A percentile compares a stretch with the other conserved stretches of the same genome.
Conservation (phyloP, 2,113 vertebrate species). For the Rynchops niger region DNA sequence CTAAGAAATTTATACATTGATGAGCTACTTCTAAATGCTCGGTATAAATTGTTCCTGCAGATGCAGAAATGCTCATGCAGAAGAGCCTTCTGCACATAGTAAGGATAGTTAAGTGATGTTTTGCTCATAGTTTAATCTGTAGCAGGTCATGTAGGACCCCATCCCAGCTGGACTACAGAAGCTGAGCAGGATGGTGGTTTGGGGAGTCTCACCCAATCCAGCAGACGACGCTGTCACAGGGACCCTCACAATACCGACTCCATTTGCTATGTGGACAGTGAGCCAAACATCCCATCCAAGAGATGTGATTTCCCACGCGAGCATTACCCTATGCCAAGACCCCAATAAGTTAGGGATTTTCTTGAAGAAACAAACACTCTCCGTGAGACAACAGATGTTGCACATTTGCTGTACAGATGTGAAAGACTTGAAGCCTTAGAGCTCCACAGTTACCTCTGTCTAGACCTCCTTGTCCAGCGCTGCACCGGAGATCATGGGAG, state of each 20-base stretch:
- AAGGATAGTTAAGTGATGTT: neutral
- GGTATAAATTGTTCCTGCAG: neutral
- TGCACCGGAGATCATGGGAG: neutral
- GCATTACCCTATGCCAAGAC: neutral
- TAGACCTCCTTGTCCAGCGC: neutral
- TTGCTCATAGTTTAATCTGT: neutral
- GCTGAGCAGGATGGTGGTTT: neutral
- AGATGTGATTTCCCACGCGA: neutral
- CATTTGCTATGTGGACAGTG: neutral
- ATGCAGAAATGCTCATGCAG: neutral
- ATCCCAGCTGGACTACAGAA: neutral
- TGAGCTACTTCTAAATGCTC: neutral
- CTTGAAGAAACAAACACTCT: slow-evolving; percentile 10
- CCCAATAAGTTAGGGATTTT: neutral
- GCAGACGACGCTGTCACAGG: neutral
- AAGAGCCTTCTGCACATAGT: neutral
- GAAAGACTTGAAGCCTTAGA: neutral
- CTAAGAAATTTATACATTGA: neutral
- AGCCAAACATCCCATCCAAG: neutral
- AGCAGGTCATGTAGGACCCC: neutral
- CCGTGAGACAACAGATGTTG: neutral
- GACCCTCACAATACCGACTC: neutral
- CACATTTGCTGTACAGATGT: slow-evolving; percentile 10
- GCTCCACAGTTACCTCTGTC: neutral
- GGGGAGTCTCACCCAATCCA: neutral